Conservation (phyloP, 2,797 vertebrate genomes). For the Gallinago nigripennis region DNA sequence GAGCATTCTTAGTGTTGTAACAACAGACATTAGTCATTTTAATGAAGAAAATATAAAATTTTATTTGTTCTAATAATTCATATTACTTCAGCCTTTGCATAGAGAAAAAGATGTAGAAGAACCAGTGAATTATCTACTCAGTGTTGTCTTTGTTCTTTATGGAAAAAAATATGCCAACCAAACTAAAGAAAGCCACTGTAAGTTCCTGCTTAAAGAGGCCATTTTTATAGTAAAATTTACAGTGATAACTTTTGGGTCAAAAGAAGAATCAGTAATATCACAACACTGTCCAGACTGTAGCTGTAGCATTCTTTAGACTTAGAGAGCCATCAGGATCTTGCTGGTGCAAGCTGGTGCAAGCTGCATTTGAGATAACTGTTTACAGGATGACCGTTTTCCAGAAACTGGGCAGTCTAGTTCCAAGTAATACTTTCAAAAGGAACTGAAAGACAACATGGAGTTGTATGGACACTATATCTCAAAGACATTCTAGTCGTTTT, state of each 20-base stretch:
- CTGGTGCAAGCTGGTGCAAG: too few relatives aligned
- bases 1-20: not conserved
- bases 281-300: not conserved
- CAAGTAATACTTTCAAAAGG: not conserved
- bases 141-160: not conserved
- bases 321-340: not conserved
- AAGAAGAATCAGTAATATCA: not conserved
- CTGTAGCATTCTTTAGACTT: not conserved
- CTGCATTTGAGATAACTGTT: not conserved
- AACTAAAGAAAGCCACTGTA: not conserved
- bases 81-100: not conserved
- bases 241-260: not conserved
- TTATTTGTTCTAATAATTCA: not conserved
- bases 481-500: not conserved
- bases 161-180: not conserved
- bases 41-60: not conserved
- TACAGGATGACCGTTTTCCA: not conserved
- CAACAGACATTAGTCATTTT: not conserved
- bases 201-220: not conserved
- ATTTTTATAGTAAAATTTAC: not conserved
- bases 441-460: not conserved
- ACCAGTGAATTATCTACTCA: not conserved
- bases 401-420: not conserved
- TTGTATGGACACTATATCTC: not conserved
- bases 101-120: not conserved